Evolutionary conservation across 1,140 invertebrate species (phyloP).

Genomic region (Adoxophyes honmai): DNA sequence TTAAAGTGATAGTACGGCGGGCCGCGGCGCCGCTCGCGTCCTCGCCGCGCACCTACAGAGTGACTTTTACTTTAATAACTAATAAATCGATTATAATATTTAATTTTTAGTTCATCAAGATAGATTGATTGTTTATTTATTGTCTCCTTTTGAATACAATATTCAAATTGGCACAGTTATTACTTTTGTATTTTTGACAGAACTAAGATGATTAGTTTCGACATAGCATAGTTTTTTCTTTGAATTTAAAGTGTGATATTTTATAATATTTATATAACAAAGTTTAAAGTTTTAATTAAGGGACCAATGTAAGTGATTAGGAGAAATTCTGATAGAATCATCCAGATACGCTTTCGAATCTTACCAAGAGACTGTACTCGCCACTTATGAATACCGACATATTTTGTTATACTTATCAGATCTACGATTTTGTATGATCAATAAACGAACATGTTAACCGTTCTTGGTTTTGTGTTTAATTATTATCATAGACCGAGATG

Average conservation of each 20-base stretch:
- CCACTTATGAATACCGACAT: constrained; percentile 35
- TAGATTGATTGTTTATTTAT: constrained; percentile 75
- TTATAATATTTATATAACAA: constrained; percentile 76
- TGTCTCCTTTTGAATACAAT: constrained; percentile 69
- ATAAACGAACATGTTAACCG: constrained; percentile 40
- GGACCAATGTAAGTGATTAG: constrained; percentile 75
- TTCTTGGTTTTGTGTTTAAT: constrained; percentile 54
- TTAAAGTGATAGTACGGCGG: background rate
- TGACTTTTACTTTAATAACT: constrained; percentile 69
- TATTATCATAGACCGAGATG: constrained; percentile 46
- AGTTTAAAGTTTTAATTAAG: constrained; percentile 76
- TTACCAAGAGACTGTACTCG: constrained; percentile 54
- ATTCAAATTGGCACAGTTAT: constrained; percentile 74
- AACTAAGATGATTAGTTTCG: constrained; percentile 68
- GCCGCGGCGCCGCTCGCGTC: constrained; percentile 34
- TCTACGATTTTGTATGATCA: constrained; percentile 41
- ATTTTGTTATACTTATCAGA: constrained; percentile 51
- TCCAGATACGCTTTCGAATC: constrained; percentile 48
- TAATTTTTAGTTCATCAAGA: constrained; percentile 74
- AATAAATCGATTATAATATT: constrained; percentile 70
- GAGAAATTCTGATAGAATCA: constrained; percentile 69
- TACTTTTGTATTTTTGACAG: constrained; percentile 72
- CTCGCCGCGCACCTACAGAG: constrained; percentile 41
- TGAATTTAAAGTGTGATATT: constrained; percentile 77
- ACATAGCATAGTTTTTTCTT: constrained; percentile 69